Evolutionary conservation across 2,113 vertebrate species (phyloP).

Genomic region (Anseranas semipalmata): DNA sequence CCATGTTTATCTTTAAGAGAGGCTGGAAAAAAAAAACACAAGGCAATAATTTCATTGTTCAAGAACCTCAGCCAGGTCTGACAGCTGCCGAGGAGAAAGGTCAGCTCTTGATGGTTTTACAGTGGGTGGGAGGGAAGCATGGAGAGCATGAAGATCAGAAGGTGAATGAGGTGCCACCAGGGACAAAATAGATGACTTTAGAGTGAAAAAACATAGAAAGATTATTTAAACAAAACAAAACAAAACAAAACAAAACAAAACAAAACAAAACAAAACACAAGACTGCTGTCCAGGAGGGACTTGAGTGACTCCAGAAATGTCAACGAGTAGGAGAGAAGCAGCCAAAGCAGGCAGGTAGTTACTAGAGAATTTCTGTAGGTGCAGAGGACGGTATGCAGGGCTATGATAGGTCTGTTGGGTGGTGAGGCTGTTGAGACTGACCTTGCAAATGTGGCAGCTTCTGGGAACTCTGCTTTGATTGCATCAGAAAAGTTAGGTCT

Average conservation of each 20-base stretch:
- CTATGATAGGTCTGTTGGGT: background rate
- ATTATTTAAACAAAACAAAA: background rate
- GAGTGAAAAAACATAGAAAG: background rate
- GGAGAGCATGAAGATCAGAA: constrained; percentile 1
- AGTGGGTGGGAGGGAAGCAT: background rate
- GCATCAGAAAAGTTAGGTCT: background rate
- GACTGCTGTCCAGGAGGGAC: background rate
- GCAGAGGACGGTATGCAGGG: too few species aligned
- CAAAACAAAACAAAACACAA: accelerated
- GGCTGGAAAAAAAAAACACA: background rate
- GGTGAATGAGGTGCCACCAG: background rate
- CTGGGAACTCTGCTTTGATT: background rate
- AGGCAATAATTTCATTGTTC: background rate
- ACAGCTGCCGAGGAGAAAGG: constrained; percentile 41
- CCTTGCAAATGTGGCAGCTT: background rate
- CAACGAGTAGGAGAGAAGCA: background rate
- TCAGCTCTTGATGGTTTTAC: constrained; percentile 10
- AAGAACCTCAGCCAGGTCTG: background rate
- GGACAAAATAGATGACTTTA: background rate
- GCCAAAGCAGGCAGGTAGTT: background rate
- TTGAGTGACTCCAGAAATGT: background rate
- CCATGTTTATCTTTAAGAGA: constrained; percentile 29
- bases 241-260: background rate
- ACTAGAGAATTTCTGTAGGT: background rate
- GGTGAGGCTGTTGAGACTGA: background rate